Evolutionary conservation across 2,113 vertebrate species (phyloP).

Genomic region (Agelaius phoeniceus): DNA sequence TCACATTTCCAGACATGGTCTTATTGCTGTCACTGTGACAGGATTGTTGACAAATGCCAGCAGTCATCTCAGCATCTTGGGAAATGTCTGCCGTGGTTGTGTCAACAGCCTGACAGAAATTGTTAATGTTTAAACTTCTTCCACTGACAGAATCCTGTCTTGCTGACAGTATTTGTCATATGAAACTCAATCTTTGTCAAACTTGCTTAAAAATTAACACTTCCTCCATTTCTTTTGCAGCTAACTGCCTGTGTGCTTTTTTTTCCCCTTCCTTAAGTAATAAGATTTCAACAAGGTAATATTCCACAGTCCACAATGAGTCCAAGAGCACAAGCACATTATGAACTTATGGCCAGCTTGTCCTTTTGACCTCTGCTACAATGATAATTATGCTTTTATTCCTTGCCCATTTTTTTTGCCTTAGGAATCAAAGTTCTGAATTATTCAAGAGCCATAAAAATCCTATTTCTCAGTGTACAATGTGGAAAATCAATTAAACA

Average conservation of each 20-base stretch:
- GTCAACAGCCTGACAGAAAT: slow-evolving; percentile 99
- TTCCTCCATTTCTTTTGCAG: slow-evolving; percentile 80
- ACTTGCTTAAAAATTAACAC: slow-evolving; percentile 91
- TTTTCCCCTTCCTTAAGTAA: slow-evolving; percentile 52
- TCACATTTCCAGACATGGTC: slow-evolving; percentile 93
- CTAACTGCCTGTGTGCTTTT: slow-evolving; percentile 73
- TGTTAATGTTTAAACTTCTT: slow-evolving; percentile 99
- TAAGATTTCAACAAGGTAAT: slow-evolving; percentile 73
- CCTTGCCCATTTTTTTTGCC: slow-evolving; percentile 60
- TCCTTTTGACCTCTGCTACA: slow-evolving; percentile 76
- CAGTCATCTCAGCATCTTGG: slow-evolving; percentile 99
- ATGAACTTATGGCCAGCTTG: slow-evolving; percentile 66
- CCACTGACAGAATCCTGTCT: slow-evolving; percentile 96
- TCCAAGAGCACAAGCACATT: slow-evolving; percentile 38
- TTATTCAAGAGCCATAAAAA: slow-evolving; percentile 74
- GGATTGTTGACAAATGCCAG: slow-evolving; percentile 99
- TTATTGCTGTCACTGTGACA: slow-evolving; percentile 94
- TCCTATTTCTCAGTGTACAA: slow-evolving; percentile 63
- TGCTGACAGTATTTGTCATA: slow-evolving; percentile 98
- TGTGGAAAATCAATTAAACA: slow-evolving; percentile 73
- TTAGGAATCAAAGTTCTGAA: slow-evolving; percentile 74
- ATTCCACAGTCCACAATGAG: slow-evolving; percentile 57
- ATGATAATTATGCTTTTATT: slow-evolving; percentile 74
- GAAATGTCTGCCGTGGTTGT: slow-evolving; percentile 99
- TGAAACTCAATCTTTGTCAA: slow-evolving; percentile 92